These are phyloP conservation scores for Danionella cerebrum DNA, from an alignment of 2,113 vertebrate species.

Conservation along the genomic window DNA sequence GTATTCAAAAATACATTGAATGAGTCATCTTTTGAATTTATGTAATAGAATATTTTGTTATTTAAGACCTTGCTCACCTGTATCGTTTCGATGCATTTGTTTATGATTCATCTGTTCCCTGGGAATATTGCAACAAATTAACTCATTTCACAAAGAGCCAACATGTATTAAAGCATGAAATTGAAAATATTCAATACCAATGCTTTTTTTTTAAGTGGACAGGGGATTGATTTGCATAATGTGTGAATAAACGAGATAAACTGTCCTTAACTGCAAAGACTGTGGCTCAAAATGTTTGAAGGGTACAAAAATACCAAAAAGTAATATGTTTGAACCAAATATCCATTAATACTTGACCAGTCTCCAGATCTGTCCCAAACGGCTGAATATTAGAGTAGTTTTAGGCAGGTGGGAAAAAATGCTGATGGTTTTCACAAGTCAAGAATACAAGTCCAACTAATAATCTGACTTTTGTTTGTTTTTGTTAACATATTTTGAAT, in stretches of 20 bases:
- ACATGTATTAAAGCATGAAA: constrained; percentile 15
- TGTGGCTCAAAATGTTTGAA: neutral
- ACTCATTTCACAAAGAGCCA: neutral
- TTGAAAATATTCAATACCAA: constrained; percentile 31
- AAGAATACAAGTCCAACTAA: no score
- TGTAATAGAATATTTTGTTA: constrained; percentile 8
- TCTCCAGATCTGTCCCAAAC: no score
- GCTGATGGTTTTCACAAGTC: no score
- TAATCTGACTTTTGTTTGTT: no score
- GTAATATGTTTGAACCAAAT: no score
- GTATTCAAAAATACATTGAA: neutral
- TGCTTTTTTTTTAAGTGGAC: neutral
- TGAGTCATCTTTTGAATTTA: constrained; percentile 23
- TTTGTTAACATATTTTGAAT: no score
- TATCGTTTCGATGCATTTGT: constrained; percentile 2
- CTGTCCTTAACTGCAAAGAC: neutral
- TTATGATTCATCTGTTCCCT: neutral
- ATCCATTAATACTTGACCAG: no score
- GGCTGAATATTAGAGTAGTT: no score
- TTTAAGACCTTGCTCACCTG: neutral
- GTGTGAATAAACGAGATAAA: neutral
- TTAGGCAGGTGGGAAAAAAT: no score
- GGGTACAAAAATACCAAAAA: no score
- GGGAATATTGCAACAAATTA: neutral
- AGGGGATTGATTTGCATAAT: neutral